These are phyloP conservation scores for Ceratothoa steindachneri DNA, from an alignment of 2,888 invertebrate species.

Conservation along the genomic window DNA sequence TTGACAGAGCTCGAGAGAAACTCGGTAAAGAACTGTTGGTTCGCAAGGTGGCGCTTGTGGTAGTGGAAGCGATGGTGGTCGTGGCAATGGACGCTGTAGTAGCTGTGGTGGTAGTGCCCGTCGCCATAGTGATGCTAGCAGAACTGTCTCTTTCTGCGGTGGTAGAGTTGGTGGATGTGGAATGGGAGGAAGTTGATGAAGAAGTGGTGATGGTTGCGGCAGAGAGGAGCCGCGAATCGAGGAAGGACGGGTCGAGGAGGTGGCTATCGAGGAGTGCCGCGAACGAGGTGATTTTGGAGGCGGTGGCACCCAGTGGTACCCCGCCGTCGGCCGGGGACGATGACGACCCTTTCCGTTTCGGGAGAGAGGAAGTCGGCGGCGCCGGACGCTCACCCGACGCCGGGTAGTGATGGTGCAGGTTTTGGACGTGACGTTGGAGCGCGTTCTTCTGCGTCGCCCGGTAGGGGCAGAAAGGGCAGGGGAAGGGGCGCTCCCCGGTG, in stretches of 20 bases:
- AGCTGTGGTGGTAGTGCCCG: too few relatives aligned
- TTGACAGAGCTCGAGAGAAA: neutral
- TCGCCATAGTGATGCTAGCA: too few relatives aligned
- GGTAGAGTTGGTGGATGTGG: neutral
- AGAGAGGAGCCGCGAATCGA: neutral
- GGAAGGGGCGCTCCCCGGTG: constrained; percentile 23
- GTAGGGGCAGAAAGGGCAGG: constrained; percentile 23
- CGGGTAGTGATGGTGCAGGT: constrained; percentile 11
- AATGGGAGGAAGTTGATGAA: neutral
- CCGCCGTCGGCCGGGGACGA: too few relatives aligned
- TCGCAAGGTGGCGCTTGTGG: neutral
- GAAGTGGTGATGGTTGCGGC: neutral
- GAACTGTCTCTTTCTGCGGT: too few relatives aligned
- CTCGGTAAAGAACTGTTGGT: neutral
- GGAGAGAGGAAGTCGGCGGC: too few relatives aligned
- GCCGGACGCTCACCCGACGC: neutral
- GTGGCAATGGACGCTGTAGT: neutral
- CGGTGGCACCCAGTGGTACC: neutral
- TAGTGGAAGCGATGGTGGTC: neutral
- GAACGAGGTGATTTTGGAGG: constrained; percentile 7
- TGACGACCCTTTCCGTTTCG: neutral
- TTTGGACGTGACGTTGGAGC: constrained; percentile 17
- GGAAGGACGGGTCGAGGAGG: neutral
- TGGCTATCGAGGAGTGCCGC: neutral
- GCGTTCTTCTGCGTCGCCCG: constrained; percentile 16